Conservation (phyloP, 1,140 invertebrate species). For the Zaprionus gabonicus region DNA sequence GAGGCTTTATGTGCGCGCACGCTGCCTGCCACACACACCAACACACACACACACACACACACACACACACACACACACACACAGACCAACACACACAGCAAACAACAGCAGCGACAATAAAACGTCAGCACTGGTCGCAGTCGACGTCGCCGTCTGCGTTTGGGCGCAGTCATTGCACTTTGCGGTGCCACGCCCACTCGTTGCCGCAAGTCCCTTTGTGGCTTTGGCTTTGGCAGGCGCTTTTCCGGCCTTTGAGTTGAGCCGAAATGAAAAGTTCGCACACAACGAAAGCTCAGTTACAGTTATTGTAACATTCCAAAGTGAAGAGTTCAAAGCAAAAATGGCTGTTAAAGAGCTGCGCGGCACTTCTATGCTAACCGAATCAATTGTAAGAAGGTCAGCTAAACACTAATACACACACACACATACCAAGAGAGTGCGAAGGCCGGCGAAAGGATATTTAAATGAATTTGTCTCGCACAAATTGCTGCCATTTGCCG, state of each 20-base stretch:
- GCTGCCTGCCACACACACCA: slow-evolving; percentile 28
- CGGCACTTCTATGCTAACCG: slow-evolving; percentile 48
- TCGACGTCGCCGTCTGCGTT: slow-evolving; percentile 9
- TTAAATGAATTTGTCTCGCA: slow-evolving; percentile 83
- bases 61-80: slow-evolving; percentile 2
- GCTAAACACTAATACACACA: slow-evolving; percentile 22
- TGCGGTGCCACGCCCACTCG: slow-evolving; percentile 44
- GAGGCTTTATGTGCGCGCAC: slow-evolving; percentile 69
- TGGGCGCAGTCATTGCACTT: slow-evolving; percentile 76
- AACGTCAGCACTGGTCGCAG: slow-evolving; percentile 63
- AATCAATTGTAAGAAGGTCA: slow-evolving; percentile 80
- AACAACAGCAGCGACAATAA: slow-evolving; percentile 56
- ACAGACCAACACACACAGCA: slow-evolving; percentile 15
- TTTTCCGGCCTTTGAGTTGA: slow-evolving; percentile 74
- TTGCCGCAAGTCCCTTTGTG: slow-evolving; percentile 51
- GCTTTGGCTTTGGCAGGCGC: slow-evolving; percentile 70
- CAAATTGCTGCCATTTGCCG: slow-evolving; percentile 80
- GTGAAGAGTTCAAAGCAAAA: slow-evolving; percentile 69
- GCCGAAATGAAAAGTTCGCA: slow-evolving; percentile 51
- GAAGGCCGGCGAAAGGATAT: slow-evolving; percentile 58
- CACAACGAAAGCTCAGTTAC: slow-evolving; percentile 63
- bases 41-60: slow-evolving; percentile 8
- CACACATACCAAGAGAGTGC: slow-evolving; percentile 3
- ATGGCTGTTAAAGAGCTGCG: slow-evolving; percentile 49
- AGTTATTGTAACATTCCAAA: slow-evolving; percentile 65